Conservation (phyloP, 2,888 invertebrate species). For the Cryptosula pallasiana region DNA sequence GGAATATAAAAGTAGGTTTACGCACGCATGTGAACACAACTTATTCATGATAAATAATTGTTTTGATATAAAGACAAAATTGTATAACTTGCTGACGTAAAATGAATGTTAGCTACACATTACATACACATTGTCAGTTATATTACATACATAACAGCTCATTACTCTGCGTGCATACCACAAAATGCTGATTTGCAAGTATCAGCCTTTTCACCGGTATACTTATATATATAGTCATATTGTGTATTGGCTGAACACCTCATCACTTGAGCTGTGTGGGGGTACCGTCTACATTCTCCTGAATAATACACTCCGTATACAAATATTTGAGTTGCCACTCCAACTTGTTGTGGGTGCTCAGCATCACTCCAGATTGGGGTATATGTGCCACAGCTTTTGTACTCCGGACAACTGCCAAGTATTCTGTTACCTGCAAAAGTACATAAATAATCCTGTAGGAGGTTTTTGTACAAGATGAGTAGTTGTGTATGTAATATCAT, state of each 20-base stretch:
- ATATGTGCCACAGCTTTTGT: neutral
- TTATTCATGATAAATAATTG: no score
- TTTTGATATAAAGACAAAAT: no score
- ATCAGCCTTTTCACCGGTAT: neutral
- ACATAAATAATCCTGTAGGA: no score
- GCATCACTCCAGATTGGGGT: neutral
- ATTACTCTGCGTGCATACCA: neutral
- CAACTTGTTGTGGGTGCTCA: neutral
- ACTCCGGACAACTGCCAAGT: neutral
- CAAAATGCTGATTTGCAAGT: neutral
- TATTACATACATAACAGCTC: no score
- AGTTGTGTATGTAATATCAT: no score
- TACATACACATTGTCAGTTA: no score
- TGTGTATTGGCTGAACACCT: neutral
- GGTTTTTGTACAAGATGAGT: no score
- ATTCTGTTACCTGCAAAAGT: neutral
- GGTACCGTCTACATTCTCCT: neutral
- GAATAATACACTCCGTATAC: neutral
- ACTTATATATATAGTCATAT: neutral
- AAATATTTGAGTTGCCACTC: neutral
- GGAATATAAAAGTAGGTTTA: no score
- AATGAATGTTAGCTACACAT: no score
- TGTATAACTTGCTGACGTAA: no score
- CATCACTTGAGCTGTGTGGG: neutral
- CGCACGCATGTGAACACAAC: no score